phyloP scores from a whole-genome alignment of 2,797 vertebrate genomes.

The Melanotaenia nigrans region DNA sequence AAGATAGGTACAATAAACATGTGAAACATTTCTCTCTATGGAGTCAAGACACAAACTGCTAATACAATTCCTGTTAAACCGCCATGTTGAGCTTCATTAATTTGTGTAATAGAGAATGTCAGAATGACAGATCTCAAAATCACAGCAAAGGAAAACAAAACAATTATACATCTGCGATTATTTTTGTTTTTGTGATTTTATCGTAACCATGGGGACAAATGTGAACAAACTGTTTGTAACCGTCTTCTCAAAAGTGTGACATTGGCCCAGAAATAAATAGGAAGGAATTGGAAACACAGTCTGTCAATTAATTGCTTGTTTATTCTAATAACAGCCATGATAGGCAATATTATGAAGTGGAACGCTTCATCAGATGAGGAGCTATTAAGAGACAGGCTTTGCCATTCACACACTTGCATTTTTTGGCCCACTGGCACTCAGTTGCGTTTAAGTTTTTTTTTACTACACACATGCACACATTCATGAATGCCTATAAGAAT shows the following conservation, averaged over 20 bases:
- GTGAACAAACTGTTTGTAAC: conserved; percentile 62
- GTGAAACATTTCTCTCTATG: conserved; percentile 33
- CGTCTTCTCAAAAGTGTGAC: conserved; percentile 57
- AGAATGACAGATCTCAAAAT: conserved; percentile 43
- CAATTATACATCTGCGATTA: conserved; percentile 60
- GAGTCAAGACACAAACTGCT: conserved; percentile 26
- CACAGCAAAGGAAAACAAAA: conserved; percentile 56
- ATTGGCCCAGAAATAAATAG: conserved; percentile 60
- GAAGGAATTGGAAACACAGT: conserved; percentile 68
- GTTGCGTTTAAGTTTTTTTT: conserved; percentile 8
- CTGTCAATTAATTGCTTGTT: conserved; percentile 80
- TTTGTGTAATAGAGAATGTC: conserved; percentile 55
- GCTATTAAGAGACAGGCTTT: conserved; percentile 47
- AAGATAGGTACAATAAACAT: conserved; percentile 12
- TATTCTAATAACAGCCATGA: conserved; percentile 75
- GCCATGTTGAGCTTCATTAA: conserved; percentile 55
- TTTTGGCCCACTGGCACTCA: not conserved
- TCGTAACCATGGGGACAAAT: conserved; percentile 34
- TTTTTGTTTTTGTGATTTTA: conserved; percentile 47
- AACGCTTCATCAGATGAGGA: conserved; percentile 54
- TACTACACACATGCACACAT: conserved; percentile 18
- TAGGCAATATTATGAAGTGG: conserved; percentile 62
- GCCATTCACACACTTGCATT: conserved; percentile 19
- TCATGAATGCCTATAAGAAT: conserved; percentile 20
- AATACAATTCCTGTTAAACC: conserved; percentile 42